These are phyloP conservation scores for Tricholauxania praeusta DNA, from an alignment of 2,888 invertebrate species.

Conservation along the genomic window DNA sequence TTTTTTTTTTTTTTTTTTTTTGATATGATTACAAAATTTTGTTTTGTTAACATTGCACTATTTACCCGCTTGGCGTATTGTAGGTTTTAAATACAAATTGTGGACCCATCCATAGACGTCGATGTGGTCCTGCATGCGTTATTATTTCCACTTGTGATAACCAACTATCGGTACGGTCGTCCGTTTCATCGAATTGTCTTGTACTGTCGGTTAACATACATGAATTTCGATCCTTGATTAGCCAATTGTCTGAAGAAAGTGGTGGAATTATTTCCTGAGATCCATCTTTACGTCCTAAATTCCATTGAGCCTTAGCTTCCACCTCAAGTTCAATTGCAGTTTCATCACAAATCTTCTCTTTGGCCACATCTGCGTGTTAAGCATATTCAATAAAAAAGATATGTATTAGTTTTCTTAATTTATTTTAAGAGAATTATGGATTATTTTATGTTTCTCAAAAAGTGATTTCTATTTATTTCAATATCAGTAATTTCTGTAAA, in stretches of 20 bases:
- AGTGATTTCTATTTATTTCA: too few relatives aligned
- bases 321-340: conserved; percentile 87
- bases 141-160: conserved; percentile 96
- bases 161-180: conserved; percentile 86
- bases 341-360: conserved; percentile 89
- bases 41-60: conserved; percentile 31
- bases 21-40: neutral
- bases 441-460: too few relatives aligned
- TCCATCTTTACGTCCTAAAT: conserved; percentile 72
- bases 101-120: conserved; percentile 99
- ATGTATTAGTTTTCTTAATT: neutral
- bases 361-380: conserved; percentile 74
- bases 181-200: conserved; percentile 61
- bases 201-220: conserved; percentile 61
- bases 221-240: conserved; percentile 69
- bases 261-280: conserved; percentile 80
- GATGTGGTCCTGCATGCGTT: conserved; percentile 96
- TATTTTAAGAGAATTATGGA: neutral
- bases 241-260: conserved; percentile 78
- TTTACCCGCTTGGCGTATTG: conserved; percentile 80
- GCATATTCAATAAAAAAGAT: conserved; percentile 6
- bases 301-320: conserved; percentile 91
- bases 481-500: too few relatives aligned
- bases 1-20: too few relatives aligned
- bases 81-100: conserved; percentile 98